Percentiles rank a stretch among this genome's conserved stretches.
Evolutionary conservation across 2,797 vertebrate genomes (phyloP).

Genomic region (Crax fasciolata): DNA sequence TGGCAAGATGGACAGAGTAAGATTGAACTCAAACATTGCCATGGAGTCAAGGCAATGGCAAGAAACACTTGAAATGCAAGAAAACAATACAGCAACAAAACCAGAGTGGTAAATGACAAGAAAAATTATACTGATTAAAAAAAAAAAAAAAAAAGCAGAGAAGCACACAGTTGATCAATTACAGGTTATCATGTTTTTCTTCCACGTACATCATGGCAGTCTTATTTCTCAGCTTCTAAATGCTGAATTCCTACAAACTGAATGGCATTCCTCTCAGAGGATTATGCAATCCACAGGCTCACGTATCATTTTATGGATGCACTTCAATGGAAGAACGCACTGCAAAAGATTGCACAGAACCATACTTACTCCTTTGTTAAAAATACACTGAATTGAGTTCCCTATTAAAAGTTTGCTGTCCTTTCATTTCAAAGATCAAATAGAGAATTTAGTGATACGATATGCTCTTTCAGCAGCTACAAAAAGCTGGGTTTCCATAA

Average conservation of each 20-base stretch:
- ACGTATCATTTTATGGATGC: not conserved
- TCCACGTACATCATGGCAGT: not conserved
- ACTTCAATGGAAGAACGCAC: not conserved
- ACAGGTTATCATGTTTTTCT: not conserved
- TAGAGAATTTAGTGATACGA: not conserved
- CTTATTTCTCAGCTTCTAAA: not conserved
- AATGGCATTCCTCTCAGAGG: not conserved
- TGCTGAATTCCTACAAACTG: not conserved
- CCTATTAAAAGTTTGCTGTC: not conserved
- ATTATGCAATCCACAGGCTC: not conserved
- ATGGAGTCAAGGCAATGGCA: not conserved
- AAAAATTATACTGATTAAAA: not conserved
- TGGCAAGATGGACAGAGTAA: not conserved
- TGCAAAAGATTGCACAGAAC: not conserved
- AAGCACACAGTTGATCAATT: not conserved
- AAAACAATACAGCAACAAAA: not conserved
- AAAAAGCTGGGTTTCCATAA: not conserved
- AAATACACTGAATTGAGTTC: not conserved
- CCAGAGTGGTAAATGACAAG: not conserved
- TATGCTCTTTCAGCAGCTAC: not conserved
- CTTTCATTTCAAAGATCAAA: constrained; percentile 5
- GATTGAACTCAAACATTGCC: not conserved
- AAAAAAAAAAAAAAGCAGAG: not conserved
- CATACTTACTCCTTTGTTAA: not conserved
- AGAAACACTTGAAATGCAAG: not conserved